phyloP scores from a whole-genome alignment of 2,797 vertebrate genomes.

The Acipenser oxyrinchus region DNA sequence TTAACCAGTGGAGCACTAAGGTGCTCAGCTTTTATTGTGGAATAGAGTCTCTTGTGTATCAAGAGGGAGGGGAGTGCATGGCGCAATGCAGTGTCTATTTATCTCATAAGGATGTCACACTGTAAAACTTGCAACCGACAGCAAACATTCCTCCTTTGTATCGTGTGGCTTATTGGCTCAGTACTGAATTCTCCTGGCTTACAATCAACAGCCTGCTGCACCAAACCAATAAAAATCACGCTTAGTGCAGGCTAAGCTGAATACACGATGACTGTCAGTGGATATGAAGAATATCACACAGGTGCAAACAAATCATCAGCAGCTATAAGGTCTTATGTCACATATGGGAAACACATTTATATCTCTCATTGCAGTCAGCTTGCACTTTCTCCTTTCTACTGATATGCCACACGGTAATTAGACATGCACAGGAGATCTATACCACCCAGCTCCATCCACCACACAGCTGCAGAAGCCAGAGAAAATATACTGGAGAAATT shows the following conservation, averaged over 20 bases:
- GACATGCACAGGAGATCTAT: too few relatives aligned
- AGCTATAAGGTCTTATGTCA: not conserved
- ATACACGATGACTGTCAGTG: not conserved
- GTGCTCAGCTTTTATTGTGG: not conserved
- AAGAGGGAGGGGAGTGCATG: not conserved
- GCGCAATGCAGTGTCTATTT: slow-evolving; percentile 2
- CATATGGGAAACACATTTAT: not conserved
- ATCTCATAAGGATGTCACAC: not conserved
- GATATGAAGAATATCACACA: not conserved
- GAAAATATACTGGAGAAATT: too few relatives aligned
- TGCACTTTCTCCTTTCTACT: too few relatives aligned
- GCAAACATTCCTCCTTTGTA: not conserved
- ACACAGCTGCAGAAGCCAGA: too few relatives aligned
- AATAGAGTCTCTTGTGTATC: not conserved
- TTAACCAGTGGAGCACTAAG: not conserved
- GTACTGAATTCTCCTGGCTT: not conserved
- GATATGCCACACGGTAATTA: too few relatives aligned
- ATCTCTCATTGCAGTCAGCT: not conserved
- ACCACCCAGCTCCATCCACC: too few relatives aligned
- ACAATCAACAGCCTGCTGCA: not conserved
- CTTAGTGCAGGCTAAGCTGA: not conserved
- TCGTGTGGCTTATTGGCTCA: not conserved
- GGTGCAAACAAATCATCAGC: not conserved
- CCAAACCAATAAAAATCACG: slow-evolving; percentile 3
- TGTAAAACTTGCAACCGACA: not conserved